Base-by-base conservation (phyloP, 2,888 invertebrate genomes). In the Tuberolachnus salignus region DNA sequence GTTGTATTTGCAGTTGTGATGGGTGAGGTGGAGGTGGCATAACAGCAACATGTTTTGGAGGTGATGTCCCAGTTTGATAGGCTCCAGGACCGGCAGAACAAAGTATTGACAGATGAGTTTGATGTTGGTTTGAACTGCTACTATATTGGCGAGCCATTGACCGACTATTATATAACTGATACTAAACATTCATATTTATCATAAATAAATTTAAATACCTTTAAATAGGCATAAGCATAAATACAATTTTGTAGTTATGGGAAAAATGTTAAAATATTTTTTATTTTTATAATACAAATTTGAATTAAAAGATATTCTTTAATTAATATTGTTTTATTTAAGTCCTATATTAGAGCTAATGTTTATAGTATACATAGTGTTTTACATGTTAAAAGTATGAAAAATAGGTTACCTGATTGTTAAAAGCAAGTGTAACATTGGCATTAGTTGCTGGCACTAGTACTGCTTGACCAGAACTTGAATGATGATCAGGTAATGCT, bases 381-480 rank as follows among this genome's bases (percentile, higher is more conserved):
- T n/a, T n/a, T n/a, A n/a, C n/a, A n/a, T n/a, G n/a, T n/a, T n/a
- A n/a, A n/a, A n/a, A n/a, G n/a, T 57, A 42, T 44, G 71, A 34
- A 14, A 23, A 72, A 34, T 34, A 34, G 34, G 3, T 23, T 57
- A 78, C 78, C 86, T 93, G 96, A 81, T 84, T 84, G 87, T 96
- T 97, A 87, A 97, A 95, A 81, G 96, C 94, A 84, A 97, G 92
- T 73, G 97, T 95, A 75, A 97, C 94, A 87, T 92, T 93, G 82
- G 92, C 92, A 81, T 91, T 91, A 21, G 92, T 90, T 82, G 91
- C 90, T 19, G 93, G 92, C 81, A 92, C 92, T 83, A 92, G 91
- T 71, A 85, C 88, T 61, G 88, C 87, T 57, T 87, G 86, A 81
- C 86, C 86, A 81, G 85, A 85, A 49, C 86, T 82, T 71, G 85